Evolutionary conservation across 2,888 invertebrate species (phyloP), one percentile per base, ranked within the genome.

Genomic region (Adineta ricciae): DNA sequence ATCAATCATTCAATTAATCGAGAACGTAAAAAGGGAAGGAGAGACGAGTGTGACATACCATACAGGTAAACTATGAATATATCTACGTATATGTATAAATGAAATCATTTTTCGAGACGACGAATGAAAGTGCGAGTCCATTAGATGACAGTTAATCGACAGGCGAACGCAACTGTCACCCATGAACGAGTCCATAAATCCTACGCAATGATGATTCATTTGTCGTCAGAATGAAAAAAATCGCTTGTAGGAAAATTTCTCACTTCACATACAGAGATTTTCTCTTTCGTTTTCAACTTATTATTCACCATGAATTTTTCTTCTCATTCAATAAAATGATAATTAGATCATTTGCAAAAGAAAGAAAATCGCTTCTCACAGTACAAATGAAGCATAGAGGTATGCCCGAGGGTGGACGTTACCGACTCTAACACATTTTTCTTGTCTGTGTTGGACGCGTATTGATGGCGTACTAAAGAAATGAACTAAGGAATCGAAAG

Each of bases 111-210:
- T 64, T 64, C 64, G 64, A 64, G 64, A 64, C 64, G 64, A 36
- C 14, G 27, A 32, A 27, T 64, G 64, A 32, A 19, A 64, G 64
- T 64, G 64, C 64, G 64, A 78, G 78, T 78, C 78, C 78, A 78
- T 78, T 78, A 78, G 41, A 78, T 78, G 78, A 78, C 78, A 78
- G 78, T 78, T 78, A 78, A 78, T 78, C 38, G 78, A 78, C 24
- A 78, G 41, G 78, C 78, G 78, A 41, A 78, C 78, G 64, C 32
- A 64, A 64, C 64, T 64, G 64, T 64, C 64, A 64, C 19, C 32
- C 64, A 16, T 64, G 32, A 64, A 36, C 64, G 64, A 64, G 32
- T 32, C 32, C 64, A 64, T 64, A 64, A 64, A 64, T 64, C 64
- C 64, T 64, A 64, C 64, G 64, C 64, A 64, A 64, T 64, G 32